Percentiles rank a stretch among this genome's conserved stretches.
Evolutionary conservation across 2,888 invertebrate genomes (phyloP).

Genomic region (Lissonota sp.): DNA sequence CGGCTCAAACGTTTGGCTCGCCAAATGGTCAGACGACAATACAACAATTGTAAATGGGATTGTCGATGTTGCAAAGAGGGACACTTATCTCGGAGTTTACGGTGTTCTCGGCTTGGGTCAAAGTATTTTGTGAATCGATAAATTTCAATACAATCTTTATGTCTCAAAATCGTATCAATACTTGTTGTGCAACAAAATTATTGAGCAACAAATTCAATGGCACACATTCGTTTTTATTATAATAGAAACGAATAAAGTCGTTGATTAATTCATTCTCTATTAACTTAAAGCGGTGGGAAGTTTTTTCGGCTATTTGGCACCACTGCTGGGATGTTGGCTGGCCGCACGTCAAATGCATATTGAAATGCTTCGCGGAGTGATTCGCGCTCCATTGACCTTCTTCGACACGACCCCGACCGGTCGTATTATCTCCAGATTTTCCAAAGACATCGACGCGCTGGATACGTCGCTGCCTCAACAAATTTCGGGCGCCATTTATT

Average conservation of each 20-base stretch:
- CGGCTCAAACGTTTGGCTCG: conserved; percentile 94
- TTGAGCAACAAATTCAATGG: too few species aligned
- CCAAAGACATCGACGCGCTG: conserved; percentile 90
- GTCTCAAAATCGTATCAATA: background rate
- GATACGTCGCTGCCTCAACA: conserved; percentile 89
- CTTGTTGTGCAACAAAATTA: background rate
- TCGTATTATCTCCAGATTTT: conserved; percentile 87
- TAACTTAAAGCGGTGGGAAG: conserved; percentile 88
- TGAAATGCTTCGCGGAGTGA: conserved; percentile 82
- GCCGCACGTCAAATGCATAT: conserved; percentile 86
- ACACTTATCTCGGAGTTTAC: conserved; percentile 95
- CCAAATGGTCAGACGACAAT: conserved; percentile 92
- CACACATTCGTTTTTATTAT: too few species aligned
- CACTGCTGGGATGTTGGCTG: conserved; percentile 88
- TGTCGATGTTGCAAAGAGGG: conserved; percentile 86
- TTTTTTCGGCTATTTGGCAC: conserved; percentile 88
- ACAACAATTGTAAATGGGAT: conserved; percentile 85
- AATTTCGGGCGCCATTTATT: conserved; percentile 89
- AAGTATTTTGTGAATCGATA: conserved; percentile 87
- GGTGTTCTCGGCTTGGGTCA: conserved; percentile 94
- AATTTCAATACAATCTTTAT: background rate
- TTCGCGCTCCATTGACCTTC: conserved; percentile 84
- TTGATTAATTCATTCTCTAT: too few species aligned
- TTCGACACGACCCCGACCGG: conserved; percentile 85
- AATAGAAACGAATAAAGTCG: too few species aligned